phyloP scores from a whole-genome alignment of 2,113 vertebrate species.

The Tor tambroides region DNA sequence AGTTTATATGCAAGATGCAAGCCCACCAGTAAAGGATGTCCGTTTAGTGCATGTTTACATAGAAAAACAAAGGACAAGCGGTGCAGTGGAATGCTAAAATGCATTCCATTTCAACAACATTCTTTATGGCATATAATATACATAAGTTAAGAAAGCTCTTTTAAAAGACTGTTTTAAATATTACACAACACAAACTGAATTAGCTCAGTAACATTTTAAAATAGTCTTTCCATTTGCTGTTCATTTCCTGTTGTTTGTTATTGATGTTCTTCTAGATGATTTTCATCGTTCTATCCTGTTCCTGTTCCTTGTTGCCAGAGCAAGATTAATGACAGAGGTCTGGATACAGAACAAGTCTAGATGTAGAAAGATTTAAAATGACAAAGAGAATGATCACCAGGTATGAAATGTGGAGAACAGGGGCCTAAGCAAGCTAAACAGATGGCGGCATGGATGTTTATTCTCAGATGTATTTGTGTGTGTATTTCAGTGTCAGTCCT shows the following conservation, averaged over 20 bases:
- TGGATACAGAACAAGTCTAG: neutral
- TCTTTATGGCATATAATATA: neutral
- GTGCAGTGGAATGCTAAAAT: neutral
- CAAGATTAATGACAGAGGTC: conserved; percentile 2
- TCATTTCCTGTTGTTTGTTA: neutral
- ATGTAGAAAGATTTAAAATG: neutral
- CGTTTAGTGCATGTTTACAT: neutral
- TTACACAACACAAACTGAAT: neutral
- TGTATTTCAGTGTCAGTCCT: neutral
- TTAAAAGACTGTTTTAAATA: neutral
- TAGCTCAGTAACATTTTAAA: neutral
- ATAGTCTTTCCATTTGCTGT: neutral
- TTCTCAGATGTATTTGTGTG: conserved; percentile 9
- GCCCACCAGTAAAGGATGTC: neutral
- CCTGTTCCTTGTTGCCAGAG: conserved; percentile 26
- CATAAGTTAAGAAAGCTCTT: neutral
- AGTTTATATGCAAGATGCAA: neutral
- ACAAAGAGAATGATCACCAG: neutral
- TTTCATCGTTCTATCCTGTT: neutral
- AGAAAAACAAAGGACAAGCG: neutral
- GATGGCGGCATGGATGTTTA: neutral
- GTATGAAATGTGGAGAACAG: neutral
- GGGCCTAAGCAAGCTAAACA: neutral
- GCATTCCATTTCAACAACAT: neutral
- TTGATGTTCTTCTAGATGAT: neutral